Base-by-base conservation (phyloP, 1,140 invertebrate genomes). In the Euwallacea similis region DNA sequence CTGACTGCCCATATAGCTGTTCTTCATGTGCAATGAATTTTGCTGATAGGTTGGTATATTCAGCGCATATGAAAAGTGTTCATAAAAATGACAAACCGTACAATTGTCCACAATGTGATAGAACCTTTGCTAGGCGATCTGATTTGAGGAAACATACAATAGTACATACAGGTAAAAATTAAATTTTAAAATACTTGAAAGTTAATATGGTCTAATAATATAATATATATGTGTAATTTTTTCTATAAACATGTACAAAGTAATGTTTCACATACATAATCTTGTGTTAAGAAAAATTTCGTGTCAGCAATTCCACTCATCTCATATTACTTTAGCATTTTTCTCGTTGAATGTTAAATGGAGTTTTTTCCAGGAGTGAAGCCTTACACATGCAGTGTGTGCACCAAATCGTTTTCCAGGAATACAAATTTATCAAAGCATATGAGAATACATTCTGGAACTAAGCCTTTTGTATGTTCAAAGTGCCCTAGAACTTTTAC, bases 341-440 rank as follows among this genome's bases (percentile, higher is more conserved):
- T 9, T 42, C 21, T 33, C 4, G 21, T 33, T 1, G 21, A 33
- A 33, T 33, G 21, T 33, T 33, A 33, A 33, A 33, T 33, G 21
- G 4, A 33, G 7, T 15, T n/a, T 58, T 55, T 71, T 72, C 60
- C 41, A 72, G 70, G 71, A 44, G 71, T 74, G 3, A 74, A 74
- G 53, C 73, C 73, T 11, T 74, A 72, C 16, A 74, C 73, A 4
- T 74, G 73, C 55, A 72, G 58, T 21, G 73, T 74, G 0, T 72
- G 71, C 43, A 50, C 60, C 3, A 90, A 90, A 80, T 87, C 86
- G 59, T 91, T 91, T 74, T 89, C 88, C 10, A 80, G 88, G 11
- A 93, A 91, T 70, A 93, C 91, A 65, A 96, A 95, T 83, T 85
- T 96, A 6, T 91, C 93, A 70, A 91, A 95, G 75, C 94, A 97